Percentiles rank a stretch among this genome's conserved stretches.
These are phyloP conservation scores for Enteromius anoplus DNA, from an alignment of 2,797 vertebrate species.

Conservation along the genomic window DNA sequence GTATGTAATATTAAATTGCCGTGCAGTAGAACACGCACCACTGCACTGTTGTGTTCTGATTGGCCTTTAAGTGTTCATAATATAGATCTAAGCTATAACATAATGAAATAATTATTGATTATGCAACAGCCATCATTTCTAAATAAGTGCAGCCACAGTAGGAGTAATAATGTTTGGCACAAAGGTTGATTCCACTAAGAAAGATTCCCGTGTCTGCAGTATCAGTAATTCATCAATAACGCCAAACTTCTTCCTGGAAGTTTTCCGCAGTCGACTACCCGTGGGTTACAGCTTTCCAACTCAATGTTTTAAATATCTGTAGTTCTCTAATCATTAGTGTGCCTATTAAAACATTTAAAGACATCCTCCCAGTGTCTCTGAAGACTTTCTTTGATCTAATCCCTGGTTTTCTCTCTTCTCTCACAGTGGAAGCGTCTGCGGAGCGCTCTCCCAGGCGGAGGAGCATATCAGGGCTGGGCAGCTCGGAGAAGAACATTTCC, in stretches of 20 bases:
- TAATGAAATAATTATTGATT: conserved; percentile 22
- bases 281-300: neutral
- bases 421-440: conserved; percentile 83
- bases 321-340: neutral
- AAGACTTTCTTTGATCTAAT: neutral
- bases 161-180: conserved; percentile 1
- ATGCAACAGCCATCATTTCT: neutral
- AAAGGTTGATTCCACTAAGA: neutral
- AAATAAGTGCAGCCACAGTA: neutral
- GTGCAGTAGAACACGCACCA: neutral
- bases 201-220: neutral
- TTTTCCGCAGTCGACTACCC: neutral
- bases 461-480: conserved; percentile 92
- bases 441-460: conserved; percentile 92
- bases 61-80: neutral
- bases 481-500: conserved; percentile 86
- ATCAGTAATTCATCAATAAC: conserved; percentile 1
- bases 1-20: neutral
- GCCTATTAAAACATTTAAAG: neutral
- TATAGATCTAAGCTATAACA: neutral
- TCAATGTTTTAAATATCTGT: neutral
- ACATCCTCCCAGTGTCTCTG: neutral
- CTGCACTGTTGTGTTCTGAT: neutral
- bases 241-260: neutral
- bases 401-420: conserved; percentile 1